A percentile compares a stretch with the other conserved stretches of the same genome.
Conservation (phyloP, 2,797 vertebrate genomes). For the Esox lucius region DNA sequence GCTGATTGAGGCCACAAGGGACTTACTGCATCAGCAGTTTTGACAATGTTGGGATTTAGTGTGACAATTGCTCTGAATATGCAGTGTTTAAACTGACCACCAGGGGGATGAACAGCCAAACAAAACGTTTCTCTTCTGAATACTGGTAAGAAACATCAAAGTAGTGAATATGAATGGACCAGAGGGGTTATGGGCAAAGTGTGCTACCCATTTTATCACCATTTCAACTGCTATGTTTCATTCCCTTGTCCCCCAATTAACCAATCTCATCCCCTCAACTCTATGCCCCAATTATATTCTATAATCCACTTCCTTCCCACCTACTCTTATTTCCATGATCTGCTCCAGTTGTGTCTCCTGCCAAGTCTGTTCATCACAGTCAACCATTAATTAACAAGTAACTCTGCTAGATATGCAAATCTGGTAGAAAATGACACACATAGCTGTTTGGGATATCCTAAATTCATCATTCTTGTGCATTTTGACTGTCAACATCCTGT, state of each 20-base stretch:
- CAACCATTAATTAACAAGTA: not conserved
- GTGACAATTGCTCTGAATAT: not conserved
- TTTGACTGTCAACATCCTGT: not conserved
- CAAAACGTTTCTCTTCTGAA: not conserved
- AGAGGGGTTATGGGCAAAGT: not conserved
- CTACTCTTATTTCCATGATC: not conserved
- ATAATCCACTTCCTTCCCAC: not conserved
- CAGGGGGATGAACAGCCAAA: slow-evolving; percentile 32
- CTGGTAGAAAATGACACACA: not conserved
- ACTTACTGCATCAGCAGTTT: too few relatives aligned
- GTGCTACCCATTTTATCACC: not conserved
- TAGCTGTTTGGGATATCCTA: not conserved
- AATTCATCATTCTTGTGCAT: not conserved
- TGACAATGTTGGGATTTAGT: not conserved
- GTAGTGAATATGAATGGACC: not conserved
- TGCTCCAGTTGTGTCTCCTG: not conserved
- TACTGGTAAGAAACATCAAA: not conserved
- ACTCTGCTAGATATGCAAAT: not conserved
- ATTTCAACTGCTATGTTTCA: not conserved
- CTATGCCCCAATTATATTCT: not conserved
- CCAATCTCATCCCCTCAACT: not conserved
- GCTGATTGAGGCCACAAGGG: slow-evolving; percentile 2
- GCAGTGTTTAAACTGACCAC: slow-evolving; percentile 22
- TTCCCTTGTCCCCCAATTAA: not conserved
- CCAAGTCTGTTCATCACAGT: not conserved